These are phyloP conservation scores for Proterorhinus semilunaris DNA, from an alignment of 2,113 vertebrate species.

Conservation along the genomic window DNA sequence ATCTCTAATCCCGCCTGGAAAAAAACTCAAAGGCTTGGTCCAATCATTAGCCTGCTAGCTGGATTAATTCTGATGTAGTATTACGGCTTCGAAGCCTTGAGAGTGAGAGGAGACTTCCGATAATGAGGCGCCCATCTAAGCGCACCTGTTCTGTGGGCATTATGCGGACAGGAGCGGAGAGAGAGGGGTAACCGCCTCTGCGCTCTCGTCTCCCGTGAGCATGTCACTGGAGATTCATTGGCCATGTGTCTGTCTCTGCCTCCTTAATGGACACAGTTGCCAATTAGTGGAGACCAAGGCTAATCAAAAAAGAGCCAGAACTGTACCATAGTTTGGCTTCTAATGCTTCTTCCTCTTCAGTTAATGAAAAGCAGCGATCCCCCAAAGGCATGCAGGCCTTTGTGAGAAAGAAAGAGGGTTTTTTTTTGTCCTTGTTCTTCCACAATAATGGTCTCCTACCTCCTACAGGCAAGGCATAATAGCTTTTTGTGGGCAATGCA, in stretches of 20 bases:
- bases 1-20: slow-evolving; percentile 32
- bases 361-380: slow-evolving; percentile 14
- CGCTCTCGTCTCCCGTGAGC: slow-evolving; percentile 29
- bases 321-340: not conserved
- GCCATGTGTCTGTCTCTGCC: slow-evolving; percentile 33
- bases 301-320: slow-evolving; percentile 36
- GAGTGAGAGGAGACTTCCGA: slow-evolving; percentile 32
- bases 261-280: slow-evolving; percentile 45
- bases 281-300: slow-evolving; percentile 44
- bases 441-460: not conserved
- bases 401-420: slow-evolving; percentile 11
- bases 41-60: slow-evolving; percentile 43
- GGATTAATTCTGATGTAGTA: slow-evolving; percentile 43
- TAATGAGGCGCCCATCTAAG: slow-evolving; percentile 57
- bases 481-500: not conserved
- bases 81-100: slow-evolving; percentile 40
- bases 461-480: not conserved
- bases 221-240: slow-evolving; percentile 35
- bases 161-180: slow-evolving; percentile 13
- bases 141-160: slow-evolving; percentile 53
- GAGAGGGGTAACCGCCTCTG: not conserved
- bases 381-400: slow-evolving; percentile 13
- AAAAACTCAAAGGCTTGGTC: slow-evolving; percentile 36
- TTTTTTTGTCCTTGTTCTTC: not conserved
- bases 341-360: not conserved